Base-by-base conservation (phyloP, 2,888 invertebrate genomes). In the Asteroscopus sphinx region DNA sequence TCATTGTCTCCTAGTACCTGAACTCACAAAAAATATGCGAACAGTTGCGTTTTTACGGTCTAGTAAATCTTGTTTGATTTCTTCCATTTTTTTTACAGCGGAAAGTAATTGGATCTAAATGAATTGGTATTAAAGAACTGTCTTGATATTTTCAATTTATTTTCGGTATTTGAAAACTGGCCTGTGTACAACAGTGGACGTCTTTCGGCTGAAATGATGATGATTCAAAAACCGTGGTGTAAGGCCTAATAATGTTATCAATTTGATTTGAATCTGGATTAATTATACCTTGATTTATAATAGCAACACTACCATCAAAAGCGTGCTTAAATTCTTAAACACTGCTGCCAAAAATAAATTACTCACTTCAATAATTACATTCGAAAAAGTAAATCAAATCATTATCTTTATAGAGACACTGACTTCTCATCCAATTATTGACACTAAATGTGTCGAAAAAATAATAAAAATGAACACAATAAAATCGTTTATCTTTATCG, bases 401-500 rank as follows among this genome's bases (percentile, higher is more conserved):
- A 33, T 64, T 69, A 71, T 58, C 49, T 62, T 42, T 61, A 46
- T 51, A 57, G 40, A 68, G 68, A 71, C 62, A 71, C 44, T 40
- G 58, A 53, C 41, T 60, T 58, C 48, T 40, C 49, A 52, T 49
- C 61, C 68, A 59, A 68, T 71, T 68, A 74, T 55, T 57, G 72
- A 68, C 73, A 75, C 68, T 75, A 72, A 62, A 57, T 51, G 76
- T 59, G 60, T 60, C 40, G 63, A 46, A 60, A 65, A 68, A 60
- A 62, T 52, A 52, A 64, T 62, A 69, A 60, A 69, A 64, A 49
- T 36, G 39, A 45, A 49, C 25, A 67, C 60, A 60, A 68, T 68
- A 57, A 68, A 68, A 63, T 49, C 51, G 59, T 57, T 75, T 69
- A 69, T 69, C 63, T 72, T 60, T 69, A 76, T 76, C 63, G 42